A percentile compares a stretch with the other conserved stretches of the same genome.
These are phyloP conservation scores for Syrphus vitripennis DNA, from an alignment of 2,888 invertebrate species.

Conservation along the genomic window DNA sequence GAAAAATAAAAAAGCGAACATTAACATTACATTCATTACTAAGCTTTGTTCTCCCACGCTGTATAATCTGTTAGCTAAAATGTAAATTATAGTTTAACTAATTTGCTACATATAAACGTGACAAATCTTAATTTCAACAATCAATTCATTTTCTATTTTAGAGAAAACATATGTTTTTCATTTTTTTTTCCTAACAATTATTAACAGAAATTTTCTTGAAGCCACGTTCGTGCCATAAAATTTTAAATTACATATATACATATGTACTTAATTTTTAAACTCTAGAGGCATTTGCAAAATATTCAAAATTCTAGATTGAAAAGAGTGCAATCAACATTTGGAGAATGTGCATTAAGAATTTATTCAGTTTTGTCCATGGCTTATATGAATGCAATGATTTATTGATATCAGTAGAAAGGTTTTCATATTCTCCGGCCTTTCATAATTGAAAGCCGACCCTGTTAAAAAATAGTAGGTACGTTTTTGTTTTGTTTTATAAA, in stretches of 20 bases:
- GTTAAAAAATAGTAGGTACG: not conserved
- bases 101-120: not conserved
- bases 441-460: not conserved
- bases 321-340: not conserved
- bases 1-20: too few relatives aligned
- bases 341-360: not conserved
- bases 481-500: not conserved
- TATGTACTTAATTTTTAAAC: too few relatives aligned
- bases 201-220: not conserved
- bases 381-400: too few relatives aligned
- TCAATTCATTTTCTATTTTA: not conserved
- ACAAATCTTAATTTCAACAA: not conserved
- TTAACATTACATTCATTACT: too few relatives aligned
- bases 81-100: too few relatives aligned
- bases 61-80: too few relatives aligned
- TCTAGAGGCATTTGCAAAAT: not conserved
- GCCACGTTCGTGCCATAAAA: not conserved
- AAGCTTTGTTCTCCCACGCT: too few relatives aligned
- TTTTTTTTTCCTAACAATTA: too few relatives aligned
- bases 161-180: too few relatives aligned
- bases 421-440: not conserved
- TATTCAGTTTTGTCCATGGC: too few relatives aligned
- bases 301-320: too few relatives aligned
- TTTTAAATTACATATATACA: not conserved
- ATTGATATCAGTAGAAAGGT: too few relatives aligned